Conservation (phyloP, 2,797 vertebrate species). For the Neosilurus mollespiculum region DNA sequence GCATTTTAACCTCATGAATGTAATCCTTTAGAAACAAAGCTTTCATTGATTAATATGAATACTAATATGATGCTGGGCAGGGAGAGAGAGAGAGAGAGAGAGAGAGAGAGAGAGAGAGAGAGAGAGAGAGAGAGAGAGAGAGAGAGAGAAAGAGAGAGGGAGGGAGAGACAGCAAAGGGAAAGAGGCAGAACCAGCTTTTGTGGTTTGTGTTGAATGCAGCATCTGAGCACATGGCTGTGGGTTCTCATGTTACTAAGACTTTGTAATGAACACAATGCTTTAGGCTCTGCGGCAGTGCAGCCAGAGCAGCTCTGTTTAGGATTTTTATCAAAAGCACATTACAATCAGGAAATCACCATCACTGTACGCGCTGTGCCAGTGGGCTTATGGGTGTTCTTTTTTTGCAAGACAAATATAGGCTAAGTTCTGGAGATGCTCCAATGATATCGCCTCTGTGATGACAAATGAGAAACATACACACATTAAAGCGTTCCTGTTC, state of each 20-base stretch:
- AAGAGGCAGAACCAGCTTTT: conserved; percentile 45
- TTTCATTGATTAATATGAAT: background rate
- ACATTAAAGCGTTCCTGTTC: background rate
- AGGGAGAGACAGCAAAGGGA: background rate
- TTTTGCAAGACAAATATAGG: background rate
- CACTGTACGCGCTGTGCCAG: background rate
- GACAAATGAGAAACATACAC: background rate
- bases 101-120: too few species aligned
- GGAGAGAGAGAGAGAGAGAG: too few species aligned
- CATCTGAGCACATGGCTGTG: conserved; percentile 8
- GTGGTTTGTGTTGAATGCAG: conserved; percentile 18
- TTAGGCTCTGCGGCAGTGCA: background rate
- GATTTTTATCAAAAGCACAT: conserved; percentile 10
- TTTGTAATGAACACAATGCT: conserved; percentile 31
- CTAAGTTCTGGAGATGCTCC: background rate
- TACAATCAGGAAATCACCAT: conserved; percentile 8
- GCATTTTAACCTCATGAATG: background rate
- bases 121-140: too few species aligned
- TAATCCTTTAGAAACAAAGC: background rate
- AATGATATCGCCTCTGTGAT: background rate
- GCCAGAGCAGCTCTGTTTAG: conserved; percentile 11
- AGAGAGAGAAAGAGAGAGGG: background rate
- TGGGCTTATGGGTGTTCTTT: background rate
- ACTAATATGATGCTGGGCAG: background rate
- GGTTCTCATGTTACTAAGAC: conserved; percentile 42